Evolutionary conservation across 1,140 invertebrate species (phyloP), one percentile per base, ranked within the genome.

Genomic region (Odontomachus brunneus): DNA sequence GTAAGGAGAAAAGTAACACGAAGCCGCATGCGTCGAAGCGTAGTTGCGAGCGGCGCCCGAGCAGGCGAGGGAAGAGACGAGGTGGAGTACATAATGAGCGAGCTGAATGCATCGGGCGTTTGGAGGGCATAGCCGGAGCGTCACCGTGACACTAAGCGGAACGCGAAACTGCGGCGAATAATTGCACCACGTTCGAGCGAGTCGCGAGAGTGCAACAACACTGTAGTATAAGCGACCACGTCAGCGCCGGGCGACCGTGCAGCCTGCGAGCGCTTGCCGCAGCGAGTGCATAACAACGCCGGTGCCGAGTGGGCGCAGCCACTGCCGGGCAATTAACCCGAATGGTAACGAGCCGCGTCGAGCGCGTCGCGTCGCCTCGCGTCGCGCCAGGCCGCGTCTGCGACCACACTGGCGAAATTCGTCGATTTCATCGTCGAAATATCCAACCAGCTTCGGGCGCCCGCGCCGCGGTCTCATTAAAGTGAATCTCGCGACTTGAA

Each of bases 121-220:
- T 91, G 90, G 90, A 91, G 92, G 91, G 91, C 91, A 91, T 88
- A 91, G 87, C 82, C 92, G 90, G 90, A 93, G 92, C 93, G 92
- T 93, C 89, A 91, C 88, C 89, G 89, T 90, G 90, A 92, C 89
- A 84, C 87, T 86, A 84, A 87, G 86, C 89, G 92, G 89, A 92
- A 91, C 90, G 86, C 80, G 86, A 84, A 84, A 86, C 74, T 90
- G 87, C 88, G 57, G 83, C 84, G 83, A 88, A 89, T 91, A 93
- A 92, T 93, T 93, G 91, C 91, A 53, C 67, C 81, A 83, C 86
- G 86, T 86, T 87, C 80, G 85, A 87, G 69, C 53, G 75, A 84
- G 81, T 57, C 84, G 84, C 86, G 84, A 87, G 84, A 87, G 83
- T 84, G 84, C 87, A 90, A 84, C 88, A 84, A 87, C 78, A 81